A percentile compares a stretch with the other conserved stretches of the same genome.
Conservation (phyloP, 2,113 vertebrate species). For the Dermatemys mawii region DNA sequence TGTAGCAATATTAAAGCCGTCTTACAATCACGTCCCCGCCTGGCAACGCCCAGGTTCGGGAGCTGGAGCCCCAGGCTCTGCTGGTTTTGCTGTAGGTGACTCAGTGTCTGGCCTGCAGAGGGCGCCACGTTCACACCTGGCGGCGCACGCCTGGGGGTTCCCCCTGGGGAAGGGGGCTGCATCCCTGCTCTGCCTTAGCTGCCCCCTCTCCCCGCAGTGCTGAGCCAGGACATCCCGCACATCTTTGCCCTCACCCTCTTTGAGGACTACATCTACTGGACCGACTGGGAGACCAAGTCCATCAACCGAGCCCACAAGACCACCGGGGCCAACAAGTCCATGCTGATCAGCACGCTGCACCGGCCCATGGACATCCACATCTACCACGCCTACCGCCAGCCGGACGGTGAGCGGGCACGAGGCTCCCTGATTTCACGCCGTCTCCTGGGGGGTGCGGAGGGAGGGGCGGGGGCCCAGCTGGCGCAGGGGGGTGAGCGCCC, state of each 20-base stretch:
- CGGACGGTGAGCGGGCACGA: constrained; percentile 76
- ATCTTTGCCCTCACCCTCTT: constrained; percentile 98
- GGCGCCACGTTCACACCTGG: background rate
- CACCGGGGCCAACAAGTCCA: constrained; percentile 88
- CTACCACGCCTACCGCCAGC: constrained; percentile 93
- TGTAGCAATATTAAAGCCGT: background rate
- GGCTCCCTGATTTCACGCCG: too few relatives aligned
- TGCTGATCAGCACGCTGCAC: constrained; percentile 95
- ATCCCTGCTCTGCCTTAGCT: background rate
- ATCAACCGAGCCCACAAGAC: constrained; percentile 96
- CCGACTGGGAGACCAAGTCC: constrained; percentile 98
- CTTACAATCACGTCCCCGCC: background rate
- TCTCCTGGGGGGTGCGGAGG: too few relatives aligned
- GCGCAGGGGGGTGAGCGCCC: rapidly evolving
- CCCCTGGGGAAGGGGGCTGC: too few relatives aligned
- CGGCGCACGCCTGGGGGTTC: background rate
- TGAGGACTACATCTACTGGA: constrained; percentile 98
- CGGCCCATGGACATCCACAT: constrained; percentile 98
- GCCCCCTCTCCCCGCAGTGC: constrained; percentile 75
- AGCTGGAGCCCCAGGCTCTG: background rate
- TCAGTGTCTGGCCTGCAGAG: background rate
- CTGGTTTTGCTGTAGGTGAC: too few relatives aligned
- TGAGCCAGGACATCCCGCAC: constrained; percentile 96
- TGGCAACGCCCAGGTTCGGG: too few relatives aligned
- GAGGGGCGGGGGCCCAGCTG: background rate